phyloP scores from a whole-genome alignment of 1,140 invertebrate genomes.

The Lineus longissimus region DNA sequence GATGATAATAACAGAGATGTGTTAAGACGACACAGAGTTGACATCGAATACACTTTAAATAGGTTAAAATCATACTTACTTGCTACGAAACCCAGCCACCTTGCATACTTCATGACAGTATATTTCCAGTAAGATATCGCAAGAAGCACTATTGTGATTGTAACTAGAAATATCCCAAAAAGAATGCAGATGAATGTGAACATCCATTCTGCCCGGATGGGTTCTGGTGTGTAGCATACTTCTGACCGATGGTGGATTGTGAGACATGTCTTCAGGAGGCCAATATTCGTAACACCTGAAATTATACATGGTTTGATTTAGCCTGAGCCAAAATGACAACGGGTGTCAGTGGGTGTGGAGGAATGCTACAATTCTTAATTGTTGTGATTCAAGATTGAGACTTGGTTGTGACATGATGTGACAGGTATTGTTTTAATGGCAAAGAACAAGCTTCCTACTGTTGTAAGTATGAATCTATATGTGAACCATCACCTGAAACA shows the following conservation, averaged over 20 bases:
- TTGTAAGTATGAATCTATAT: too few species aligned
- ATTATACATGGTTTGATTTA: too few species aligned
- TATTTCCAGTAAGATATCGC: conserved; percentile 85
- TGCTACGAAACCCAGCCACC: conserved; percentile 93
- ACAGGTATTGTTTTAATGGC: too few species aligned
- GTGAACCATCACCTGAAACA: too few species aligned
- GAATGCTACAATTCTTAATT: too few species aligned
- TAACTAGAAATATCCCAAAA: conserved; percentile 87
- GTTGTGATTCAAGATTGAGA: too few species aligned
- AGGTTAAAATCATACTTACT: conserved; percentile 69
- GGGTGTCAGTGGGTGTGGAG: too few species aligned
- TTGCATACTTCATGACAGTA: conserved; percentile 83
- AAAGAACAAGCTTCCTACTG: too few species aligned
- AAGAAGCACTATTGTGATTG: conserved; percentile 81
- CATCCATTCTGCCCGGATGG: conserved; percentile 81
- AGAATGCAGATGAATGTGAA: conserved; percentile 86
- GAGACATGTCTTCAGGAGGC: conserved; percentile 90
- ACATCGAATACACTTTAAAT: too few species aligned
- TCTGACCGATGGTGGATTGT: conserved; percentile 83
- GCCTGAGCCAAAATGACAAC: too few species aligned
- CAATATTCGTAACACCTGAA: conserved; percentile 66
- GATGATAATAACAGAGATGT: conserved; percentile 21
- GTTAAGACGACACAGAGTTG: too few species aligned
- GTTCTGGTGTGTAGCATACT: conserved; percentile 79
- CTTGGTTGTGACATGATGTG: too few species aligned